Conservation (phyloP, 1,140 invertebrate genomes). For the Laupala kohalensis region DNA sequence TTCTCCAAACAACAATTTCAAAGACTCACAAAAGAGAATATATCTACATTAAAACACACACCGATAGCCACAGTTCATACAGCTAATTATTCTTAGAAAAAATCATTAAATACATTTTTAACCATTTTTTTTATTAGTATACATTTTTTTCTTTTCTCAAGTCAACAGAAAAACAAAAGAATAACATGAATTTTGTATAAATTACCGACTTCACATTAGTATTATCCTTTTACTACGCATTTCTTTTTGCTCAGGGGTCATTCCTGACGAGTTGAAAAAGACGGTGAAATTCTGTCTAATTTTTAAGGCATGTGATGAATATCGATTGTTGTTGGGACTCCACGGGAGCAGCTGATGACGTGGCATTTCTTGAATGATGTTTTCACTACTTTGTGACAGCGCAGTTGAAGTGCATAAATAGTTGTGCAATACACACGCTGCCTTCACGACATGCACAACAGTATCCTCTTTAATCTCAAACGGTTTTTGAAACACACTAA, state of each 20-base stretch:
- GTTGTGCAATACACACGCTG: constrained; percentile 25
- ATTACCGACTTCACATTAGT: no score
- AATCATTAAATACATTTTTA: no score
- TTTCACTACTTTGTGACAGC: background rate
- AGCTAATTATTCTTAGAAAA: no score
- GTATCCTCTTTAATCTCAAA: constrained; percentile 26
- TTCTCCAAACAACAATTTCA: no score
- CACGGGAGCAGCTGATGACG: background rate
- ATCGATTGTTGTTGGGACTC: background rate
- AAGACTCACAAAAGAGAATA: no score
- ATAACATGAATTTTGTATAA: no score
- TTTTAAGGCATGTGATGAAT: constrained; percentile 11
- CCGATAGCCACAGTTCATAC: no score
- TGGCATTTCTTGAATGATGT: background rate
- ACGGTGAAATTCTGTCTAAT: constrained; percentile 20
- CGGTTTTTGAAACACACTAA: constrained; percentile 21
- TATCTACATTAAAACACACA: no score
- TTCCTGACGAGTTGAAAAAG: constrained; percentile 20
- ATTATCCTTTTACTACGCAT: background rate
- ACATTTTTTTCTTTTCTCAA: no score
- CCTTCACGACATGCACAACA: constrained; percentile 22
- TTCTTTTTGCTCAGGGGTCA: constrained; percentile 17
- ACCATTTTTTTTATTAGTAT: no score
- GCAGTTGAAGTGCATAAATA: constrained; percentile 19
- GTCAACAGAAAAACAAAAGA: no score